Evolutionary conservation across 92 coral and sea anemone species (phyloP), one percentile per base, ranked within the genome.

Genomic region (Zoanthus sociatus): DNA sequence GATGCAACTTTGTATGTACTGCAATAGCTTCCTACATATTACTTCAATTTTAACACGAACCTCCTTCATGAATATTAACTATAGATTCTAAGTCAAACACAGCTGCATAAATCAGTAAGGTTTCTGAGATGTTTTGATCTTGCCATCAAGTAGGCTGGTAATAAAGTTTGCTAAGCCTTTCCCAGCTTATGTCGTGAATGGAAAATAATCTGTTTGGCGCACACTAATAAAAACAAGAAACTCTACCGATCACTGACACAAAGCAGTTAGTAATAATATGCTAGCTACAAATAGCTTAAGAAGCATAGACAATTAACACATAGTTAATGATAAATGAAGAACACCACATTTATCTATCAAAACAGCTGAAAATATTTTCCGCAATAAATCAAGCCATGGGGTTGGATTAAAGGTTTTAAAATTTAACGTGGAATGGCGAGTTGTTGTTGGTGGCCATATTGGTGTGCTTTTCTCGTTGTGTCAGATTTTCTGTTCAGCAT

Each of bases 281-380:
- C 14, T 31, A 69, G 9, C 26, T 26, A 26, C 4, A 47, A 48
- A 5, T 66, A 7, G 2, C 42, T 81, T 66, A 20, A 37, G 60
- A 12, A 48, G 85, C 60, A 60, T 42, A 13, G 44, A 21, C 26
- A 81, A 56, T 68, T 81, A 81, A 66, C 85, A 66, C 51, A 46
- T 67, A 3, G 42, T 67, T 63, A 63, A 81, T 81, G 75, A 81
- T 20, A 48, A 81, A 67, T 46, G 85, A 67, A 30, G 61, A 63
- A 66, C 6, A 81, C 74, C 47, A 53, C 73, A 46, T 46, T 66
- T 81, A 66, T 33, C 47, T 21, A 20, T 64, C 85, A 50, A 46
- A 30, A 26, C 76, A 81, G 85, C 85, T 81, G 82, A 77, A 77
- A 76, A 47, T 14, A 53, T 53, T 76, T 50, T 51, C 50, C 33